Evolutionary conservation across 2,888 invertebrate species (phyloP).

Genomic region (Zygaena filipendulae): DNA sequence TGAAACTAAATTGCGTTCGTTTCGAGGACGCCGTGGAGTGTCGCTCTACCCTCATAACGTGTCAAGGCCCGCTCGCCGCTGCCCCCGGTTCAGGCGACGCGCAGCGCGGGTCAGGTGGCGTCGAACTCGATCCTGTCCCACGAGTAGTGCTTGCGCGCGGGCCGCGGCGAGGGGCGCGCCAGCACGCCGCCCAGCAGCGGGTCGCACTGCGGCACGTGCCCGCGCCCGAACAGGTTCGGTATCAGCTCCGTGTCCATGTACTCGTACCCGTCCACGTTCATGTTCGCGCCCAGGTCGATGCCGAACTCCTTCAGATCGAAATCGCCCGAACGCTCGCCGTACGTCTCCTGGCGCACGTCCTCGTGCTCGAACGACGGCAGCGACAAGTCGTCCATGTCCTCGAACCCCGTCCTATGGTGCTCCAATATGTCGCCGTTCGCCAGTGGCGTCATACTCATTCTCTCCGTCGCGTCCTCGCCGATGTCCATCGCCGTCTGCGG

Average conservation of each 20-base stretch:
- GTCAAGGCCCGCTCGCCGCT: no score
- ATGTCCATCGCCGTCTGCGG: slow-evolving; percentile 45
- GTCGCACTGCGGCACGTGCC: slow-evolving; percentile 71
- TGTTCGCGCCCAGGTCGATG: slow-evolving; percentile 71
- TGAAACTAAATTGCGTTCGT: no score
- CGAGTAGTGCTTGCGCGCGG: slow-evolving; percentile 72
- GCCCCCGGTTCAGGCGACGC: slow-evolving; percentile 10
- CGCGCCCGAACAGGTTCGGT: slow-evolving; percentile 57
- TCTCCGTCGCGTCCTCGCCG: slow-evolving; percentile 40
- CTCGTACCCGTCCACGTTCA: slow-evolving; percentile 55
- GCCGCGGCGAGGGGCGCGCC: slow-evolving; percentile 70
- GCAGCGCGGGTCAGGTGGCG: slow-evolving; percentile 59
- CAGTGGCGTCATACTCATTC: slow-evolving; percentile 46
- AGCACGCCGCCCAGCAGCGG: slow-evolving; percentile 76
- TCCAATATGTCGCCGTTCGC: slow-evolving; percentile 53
- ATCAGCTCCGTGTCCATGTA: slow-evolving; percentile 53
- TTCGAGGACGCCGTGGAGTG: no score
- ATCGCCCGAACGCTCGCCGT: slow-evolving; percentile 40
- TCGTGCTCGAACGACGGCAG: slow-evolving; percentile 53
- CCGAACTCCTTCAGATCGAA: slow-evolving; percentile 73
- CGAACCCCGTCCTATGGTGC: slow-evolving; percentile 44
- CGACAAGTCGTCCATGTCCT: slow-evolving; percentile 54
- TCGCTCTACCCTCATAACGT: no score
- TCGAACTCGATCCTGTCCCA: slow-evolving; percentile 85
- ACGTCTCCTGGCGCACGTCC: slow-evolving; percentile 33